A percentile compares a stretch with the other conserved stretches of the same genome.
Conservation (phyloP, 2,888 invertebrate genomes). For the Plebejus anna region DNA sequence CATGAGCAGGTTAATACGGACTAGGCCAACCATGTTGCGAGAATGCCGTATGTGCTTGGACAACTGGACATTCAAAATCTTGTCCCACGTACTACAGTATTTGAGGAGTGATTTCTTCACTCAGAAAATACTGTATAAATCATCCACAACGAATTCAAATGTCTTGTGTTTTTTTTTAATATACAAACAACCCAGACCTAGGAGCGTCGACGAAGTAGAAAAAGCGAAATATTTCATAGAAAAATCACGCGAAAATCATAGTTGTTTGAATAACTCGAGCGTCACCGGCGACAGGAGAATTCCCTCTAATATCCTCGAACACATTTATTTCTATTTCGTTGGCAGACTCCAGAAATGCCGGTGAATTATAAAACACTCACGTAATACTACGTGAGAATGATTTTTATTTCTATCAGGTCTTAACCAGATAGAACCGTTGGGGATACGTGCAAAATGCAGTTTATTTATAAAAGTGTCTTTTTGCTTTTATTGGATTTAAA, state of each 20-base stretch:
- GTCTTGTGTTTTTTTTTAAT: no score
- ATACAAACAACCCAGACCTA: neutral
- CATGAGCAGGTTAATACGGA: no score
- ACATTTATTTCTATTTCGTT: constrained; percentile 20
- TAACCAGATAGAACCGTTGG: constrained; percentile 15
- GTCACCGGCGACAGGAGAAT: constrained; percentile 13
- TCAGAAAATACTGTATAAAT: no score
- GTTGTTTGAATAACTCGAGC: constrained; percentile 4
- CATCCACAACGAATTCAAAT: no score
- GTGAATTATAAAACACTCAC: constrained; percentile 20
- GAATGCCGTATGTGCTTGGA: no score
- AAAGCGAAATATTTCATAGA: neutral
- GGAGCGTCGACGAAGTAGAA: neutral
- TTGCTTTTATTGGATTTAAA: neutral
- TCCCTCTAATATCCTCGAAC: constrained; percentile 12
- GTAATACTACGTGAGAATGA: neutral
- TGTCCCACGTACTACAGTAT: no score
- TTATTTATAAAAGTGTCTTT: constrained; percentile 11
- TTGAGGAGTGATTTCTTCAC: no score
- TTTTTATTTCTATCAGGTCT: constrained; percentile 17
- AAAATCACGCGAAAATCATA: constrained; percentile 16
- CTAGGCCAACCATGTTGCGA: no score
- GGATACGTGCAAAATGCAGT: constrained; percentile 11
- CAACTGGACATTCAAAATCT: no score
- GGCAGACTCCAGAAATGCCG: constrained; percentile 10